Base-by-base conservation (phyloP, 1,140 invertebrate species). In the Cydia amplana region DNA sequence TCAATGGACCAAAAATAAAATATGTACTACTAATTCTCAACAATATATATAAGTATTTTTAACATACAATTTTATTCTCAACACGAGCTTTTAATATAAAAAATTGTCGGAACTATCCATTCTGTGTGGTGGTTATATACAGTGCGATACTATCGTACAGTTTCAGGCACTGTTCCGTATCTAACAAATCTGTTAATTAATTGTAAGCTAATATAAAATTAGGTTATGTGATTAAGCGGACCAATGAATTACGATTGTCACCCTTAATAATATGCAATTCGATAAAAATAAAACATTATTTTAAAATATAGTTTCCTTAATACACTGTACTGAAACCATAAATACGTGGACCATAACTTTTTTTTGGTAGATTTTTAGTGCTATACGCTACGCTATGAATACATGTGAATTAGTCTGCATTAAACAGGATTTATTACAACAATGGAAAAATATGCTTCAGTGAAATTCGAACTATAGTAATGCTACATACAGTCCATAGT, bases 1-100 rank as follows among this genome's bases (percentile, higher is more conserved):
- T 85, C 80, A 85, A 83, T 86, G 87, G 85, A 90, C 88, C 86
- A 90, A 88, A 90, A 91, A 89, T 91, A 91, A 90, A 92, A 74
- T 74, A 63, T 63, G 55, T 90, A 90, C 87, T 83, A 85, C 80
- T 85, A 88, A 86, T 85, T 86, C 80, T 90, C 86, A 91, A 90
- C 88, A 88, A 86, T 86, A 84, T 77, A 90, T 89, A 90, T 88
- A 83, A 82, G 73, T 78, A 78, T 78, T 85, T 85, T 83, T 74
- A 87, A 86, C 84, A 85, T 85, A 86, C 81, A 83, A 85, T 82
- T 84, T 82, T 81, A 83, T 87, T 86, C 81, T 74, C 55, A 74
- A 74, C 84, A 86, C 86, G 85, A 86, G 86, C 83, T 80, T 82
- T 75, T 74, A 4, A 74, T 81, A 82, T 80, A 80, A 80, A 81